Evolutionary conservation across 2,113 vertebrate genomes (phyloP).

Genomic region (Zosterops japonicus): DNA sequence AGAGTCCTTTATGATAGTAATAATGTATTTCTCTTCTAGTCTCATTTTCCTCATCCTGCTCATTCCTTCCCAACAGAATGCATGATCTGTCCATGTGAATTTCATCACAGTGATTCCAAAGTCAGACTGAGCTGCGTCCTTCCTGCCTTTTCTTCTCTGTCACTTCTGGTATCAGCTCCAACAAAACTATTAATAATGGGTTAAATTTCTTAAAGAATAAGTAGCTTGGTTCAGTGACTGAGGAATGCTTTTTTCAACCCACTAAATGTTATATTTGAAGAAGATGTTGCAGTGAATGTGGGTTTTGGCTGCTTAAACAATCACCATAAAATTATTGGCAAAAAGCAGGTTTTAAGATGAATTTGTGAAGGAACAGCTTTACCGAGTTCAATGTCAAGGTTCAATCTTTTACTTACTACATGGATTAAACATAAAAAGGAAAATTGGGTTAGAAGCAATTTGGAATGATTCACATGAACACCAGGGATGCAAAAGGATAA

Average conservation of each 20-base stretch:
- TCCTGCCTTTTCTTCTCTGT: neutral
- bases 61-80: neutral
- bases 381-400: neutral
- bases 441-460: neutral
- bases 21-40: neutral
- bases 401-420: neutral
- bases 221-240: neutral
- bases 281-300: neutral
- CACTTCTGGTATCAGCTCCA: neutral
- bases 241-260: neutral
- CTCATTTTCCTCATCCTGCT: neutral
- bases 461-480: neutral
- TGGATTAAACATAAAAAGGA: neutral
- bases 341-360: neutral
- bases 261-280: neutral
- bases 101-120: neutral
- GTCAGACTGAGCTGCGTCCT: neutral
- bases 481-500: neutral
- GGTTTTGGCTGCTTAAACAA: neutral
- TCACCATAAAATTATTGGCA: neutral
- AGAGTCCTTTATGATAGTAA: neutral
- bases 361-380: neutral
- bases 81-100: neutral
- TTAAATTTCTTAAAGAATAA: neutral
- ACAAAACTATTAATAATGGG: neutral